Base-by-base conservation (phyloP, 2,888 invertebrate species). In the Nipponacmea schrenckii region DNA sequence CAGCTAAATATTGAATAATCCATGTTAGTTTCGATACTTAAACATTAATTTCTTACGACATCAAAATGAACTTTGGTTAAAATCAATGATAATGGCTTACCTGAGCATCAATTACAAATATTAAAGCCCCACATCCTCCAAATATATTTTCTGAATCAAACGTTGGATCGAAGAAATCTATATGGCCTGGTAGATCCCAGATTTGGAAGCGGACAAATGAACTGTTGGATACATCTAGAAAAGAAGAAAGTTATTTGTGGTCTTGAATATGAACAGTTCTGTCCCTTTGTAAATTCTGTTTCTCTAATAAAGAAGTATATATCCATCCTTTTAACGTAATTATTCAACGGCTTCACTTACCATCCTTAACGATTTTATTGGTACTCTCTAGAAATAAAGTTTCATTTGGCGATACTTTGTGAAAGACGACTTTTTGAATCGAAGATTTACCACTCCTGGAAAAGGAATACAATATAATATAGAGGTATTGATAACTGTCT, bases 331-430 rank as follows among this genome's bases (percentile, higher is more conserved):
- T 5, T 2, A 2, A 56, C 3, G 5, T 31, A 31, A 5, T 31
- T 31, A 31, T 31, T 31, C 31, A 31, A 31, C 2, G 31, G 31
- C 31, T 31, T 31, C 31, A 79, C 86, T 81, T 77, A 91, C 91
- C 90, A 90, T 99, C 98, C 90, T 97, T 98, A 3, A 97, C 95
- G 81, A 99, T 96, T 92, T 98, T 97, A 89, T 96, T 97, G 67
- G 98, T 99, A 79, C 97, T 97, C 89, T 99, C 99, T 78, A 99
- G 91, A 88, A 99, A 99, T 70, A 99, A 91, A 0, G 99, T 99
- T 91, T 99, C 99, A 90, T 98, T 99, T 1, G 99, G 99, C 2
- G 98, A 97, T 96, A 99, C 99, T 91, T 99, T 99, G 89, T 99
- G 98, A 89, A 99, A 99, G n/a, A 99, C 99, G 5, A 99, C 99